phyloP scores from a whole-genome alignment of 2,797 vertebrate genomes.

The Taenioides sp. region DNA sequence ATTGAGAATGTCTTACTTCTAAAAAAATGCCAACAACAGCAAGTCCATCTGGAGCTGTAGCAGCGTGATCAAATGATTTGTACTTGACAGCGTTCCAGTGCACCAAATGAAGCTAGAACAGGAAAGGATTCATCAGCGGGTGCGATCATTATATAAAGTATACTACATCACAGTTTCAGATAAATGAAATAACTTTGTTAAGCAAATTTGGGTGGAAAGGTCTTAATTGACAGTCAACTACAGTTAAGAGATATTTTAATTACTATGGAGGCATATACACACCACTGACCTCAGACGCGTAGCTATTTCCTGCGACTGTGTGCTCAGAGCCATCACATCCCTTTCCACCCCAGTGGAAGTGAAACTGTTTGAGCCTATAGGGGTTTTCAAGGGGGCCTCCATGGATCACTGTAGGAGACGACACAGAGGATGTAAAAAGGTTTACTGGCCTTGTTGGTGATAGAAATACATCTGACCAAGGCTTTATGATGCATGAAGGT shows the following conservation, averaged over 20 bases:
- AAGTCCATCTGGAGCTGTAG: conserved; percentile 86
- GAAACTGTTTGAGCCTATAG: conserved; percentile 94
- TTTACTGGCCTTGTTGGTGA: conserved; percentile 4
- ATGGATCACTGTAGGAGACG: conserved; percentile 78
- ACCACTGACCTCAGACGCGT: conserved; percentile 86
- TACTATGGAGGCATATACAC: not conserved
- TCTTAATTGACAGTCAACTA: not conserved
- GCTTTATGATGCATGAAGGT: conserved; percentile 4
- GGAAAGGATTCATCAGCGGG: not conserved
- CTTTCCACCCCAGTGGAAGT: conserved; percentile 96
- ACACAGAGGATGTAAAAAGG: conserved; percentile 9
- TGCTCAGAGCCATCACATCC: conserved; percentile 89
- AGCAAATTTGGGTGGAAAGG: not conserved
- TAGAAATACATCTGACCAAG: conserved; percentile 18
- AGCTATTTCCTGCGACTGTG: conserved; percentile 86
- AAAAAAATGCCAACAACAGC: conserved; percentile 93
- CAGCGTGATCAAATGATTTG: conserved; percentile 86
- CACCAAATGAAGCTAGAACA: conserved; percentile 90
- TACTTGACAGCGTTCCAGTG: conserved; percentile 96
- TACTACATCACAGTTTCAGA: not conserved
- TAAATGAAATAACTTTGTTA: no score
- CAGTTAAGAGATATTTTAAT: not conserved
- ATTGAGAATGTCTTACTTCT: conserved; percentile 78
- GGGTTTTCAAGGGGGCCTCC: conserved; percentile 88
- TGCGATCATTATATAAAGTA: not conserved